Evolutionary conservation across 1,140 invertebrate species (phyloP).

Genomic region (Eriocheir sinensis): DNA sequence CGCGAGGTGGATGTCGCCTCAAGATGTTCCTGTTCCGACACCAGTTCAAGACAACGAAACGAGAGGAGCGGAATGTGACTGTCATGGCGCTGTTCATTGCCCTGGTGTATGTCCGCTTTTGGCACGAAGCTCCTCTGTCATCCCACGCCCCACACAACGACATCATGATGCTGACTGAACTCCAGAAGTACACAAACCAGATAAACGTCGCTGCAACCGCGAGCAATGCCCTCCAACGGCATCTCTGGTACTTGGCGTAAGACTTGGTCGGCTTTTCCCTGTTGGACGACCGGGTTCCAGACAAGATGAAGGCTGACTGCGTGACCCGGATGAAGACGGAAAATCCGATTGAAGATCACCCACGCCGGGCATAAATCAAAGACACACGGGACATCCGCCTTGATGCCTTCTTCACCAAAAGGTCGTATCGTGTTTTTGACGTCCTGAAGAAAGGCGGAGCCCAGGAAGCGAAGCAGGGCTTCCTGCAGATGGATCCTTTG

Average conservation of each 20-base stretch:
- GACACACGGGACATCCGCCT: conserved; percentile 37
- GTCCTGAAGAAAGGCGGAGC: conserved; percentile 18
- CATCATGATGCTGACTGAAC: no score
- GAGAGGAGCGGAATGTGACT: not conserved
- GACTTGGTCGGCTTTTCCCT: conserved; percentile 50
- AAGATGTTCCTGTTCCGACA: not conserved
- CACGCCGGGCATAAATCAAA: conserved; percentile 38
- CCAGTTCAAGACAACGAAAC: conserved; percentile 16
- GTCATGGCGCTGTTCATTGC: not conserved
- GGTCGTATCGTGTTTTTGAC: not conserved
- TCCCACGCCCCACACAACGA: no score
- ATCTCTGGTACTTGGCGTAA: no score
- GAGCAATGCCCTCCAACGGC: conserved; percentile 51
- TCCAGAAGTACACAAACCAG: no score
- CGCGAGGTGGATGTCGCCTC: not conserved
- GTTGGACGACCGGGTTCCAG: conserved; percentile 59
- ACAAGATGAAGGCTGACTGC: conserved; percentile 56
- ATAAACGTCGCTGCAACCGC: no score
- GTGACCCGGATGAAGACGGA: no score
- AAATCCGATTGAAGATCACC: conserved; percentile 38
- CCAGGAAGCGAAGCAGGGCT: conserved; percentile 48
- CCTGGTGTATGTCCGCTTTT: not conserved
- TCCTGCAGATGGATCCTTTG: conserved; percentile 43
- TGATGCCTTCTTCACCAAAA: conserved; percentile 56
- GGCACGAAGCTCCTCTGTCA: conserved; percentile 26